These are phyloP conservation scores for Rallus crepitans DNA, from an alignment of 2,797 vertebrate species.

Conservation along the genomic window DNA sequence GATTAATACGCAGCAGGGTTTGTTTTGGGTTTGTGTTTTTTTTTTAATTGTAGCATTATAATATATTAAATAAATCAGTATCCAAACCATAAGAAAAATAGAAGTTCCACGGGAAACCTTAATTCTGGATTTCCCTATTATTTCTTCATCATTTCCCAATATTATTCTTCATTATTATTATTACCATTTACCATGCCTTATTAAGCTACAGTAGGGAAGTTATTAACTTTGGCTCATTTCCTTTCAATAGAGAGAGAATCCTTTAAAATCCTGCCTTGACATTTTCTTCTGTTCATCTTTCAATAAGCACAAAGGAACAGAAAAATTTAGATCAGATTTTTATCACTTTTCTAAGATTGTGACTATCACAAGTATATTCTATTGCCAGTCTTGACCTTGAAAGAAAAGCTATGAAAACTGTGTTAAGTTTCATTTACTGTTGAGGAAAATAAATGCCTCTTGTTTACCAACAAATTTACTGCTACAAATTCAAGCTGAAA, in stretches of 20 bases:
- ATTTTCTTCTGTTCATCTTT: neutral
- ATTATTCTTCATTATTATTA: neutral
- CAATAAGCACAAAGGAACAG: neutral
- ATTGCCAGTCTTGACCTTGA: neutral
- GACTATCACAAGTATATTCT: neutral
- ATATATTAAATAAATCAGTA: neutral
- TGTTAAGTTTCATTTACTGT: neutral
- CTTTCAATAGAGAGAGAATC: neutral
- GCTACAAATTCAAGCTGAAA: neutral
- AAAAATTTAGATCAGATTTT: neutral
- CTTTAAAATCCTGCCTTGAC: neutral
- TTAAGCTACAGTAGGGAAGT: neutral
- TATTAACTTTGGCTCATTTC: constrained; percentile 25
- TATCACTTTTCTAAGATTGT: neutral
- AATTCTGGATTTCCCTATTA: neutral
- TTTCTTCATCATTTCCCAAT: neutral
- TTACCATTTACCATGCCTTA: neutral
- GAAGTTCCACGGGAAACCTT: neutral
- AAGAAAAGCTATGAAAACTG: neutral
- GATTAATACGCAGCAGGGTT: neutral
- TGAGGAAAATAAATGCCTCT: neutral
- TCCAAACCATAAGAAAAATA: neutral
- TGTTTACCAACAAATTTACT: neutral
- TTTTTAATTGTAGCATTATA: neutral
- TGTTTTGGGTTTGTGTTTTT: neutral